Evolutionary conservation across 1,140 invertebrate genomes (phyloP).

Genomic region (Drosophila nannoptera): DNA sequence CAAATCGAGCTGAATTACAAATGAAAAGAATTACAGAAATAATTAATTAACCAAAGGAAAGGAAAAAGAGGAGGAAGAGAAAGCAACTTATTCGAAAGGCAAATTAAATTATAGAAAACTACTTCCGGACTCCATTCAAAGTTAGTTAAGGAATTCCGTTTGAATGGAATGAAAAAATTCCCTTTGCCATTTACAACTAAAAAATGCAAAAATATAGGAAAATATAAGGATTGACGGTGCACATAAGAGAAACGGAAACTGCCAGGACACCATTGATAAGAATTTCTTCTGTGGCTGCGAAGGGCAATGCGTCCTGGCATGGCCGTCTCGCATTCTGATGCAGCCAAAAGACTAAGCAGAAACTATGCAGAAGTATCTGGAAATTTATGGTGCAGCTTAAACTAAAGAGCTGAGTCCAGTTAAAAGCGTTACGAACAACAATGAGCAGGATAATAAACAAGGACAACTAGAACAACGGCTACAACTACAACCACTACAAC

Average conservation of each 20-base stretch:
- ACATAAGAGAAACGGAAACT: slow-evolving; percentile 18
- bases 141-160: too few species aligned
- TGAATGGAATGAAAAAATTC: too few species aligned
- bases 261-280: slow-evolving; percentile 25
- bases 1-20: slow-evolving; percentile 7
- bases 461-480: background rate
- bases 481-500: slow-evolving; percentile 40
- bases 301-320: slow-evolving; percentile 10
- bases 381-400: slow-evolving; percentile 70
- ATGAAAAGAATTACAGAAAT: background rate
- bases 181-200: too few species aligned
- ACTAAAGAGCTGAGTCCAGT: slow-evolving; percentile 69
- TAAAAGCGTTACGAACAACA: slow-evolving; percentile 76
- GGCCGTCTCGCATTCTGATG: slow-evolving; percentile 9
- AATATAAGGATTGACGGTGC: background rate
- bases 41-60: background rate
- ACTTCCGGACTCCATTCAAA: too few species aligned
- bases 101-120: background rate
- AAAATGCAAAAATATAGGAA: too few species aligned
- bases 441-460: slow-evolving; percentile 69
- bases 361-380: slow-evolving; percentile 61
- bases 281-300: slow-evolving; percentile 30
- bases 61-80: background rate
- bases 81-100: background rate
- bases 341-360: slow-evolving; percentile 50